phyloP scores from a whole-genome alignment of 2,113 vertebrate species.

The Osmerus mordax region DNA sequence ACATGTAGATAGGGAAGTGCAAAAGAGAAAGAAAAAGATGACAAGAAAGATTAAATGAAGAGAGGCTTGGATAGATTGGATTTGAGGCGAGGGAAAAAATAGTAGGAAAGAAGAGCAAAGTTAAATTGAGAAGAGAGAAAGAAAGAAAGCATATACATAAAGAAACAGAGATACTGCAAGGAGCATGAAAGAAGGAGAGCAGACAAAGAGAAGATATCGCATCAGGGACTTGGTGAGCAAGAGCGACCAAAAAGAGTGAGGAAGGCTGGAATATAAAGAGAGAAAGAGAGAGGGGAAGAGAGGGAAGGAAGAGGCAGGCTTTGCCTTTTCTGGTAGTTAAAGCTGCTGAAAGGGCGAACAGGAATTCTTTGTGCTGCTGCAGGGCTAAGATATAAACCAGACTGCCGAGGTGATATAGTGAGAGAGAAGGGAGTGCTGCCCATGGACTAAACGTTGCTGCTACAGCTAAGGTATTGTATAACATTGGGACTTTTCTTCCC shows the following conservation, averaged over 20 bases:
- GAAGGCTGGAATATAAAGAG: constrained; percentile 17
- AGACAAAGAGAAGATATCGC: too few relatives aligned
- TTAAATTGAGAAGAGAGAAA: too few relatives aligned
- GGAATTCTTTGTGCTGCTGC: constrained; percentile 58
- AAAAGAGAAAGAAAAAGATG: constrained; percentile 22
- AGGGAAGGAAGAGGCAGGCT: constrained; percentile 53
- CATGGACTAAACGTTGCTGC: constrained; percentile 52
- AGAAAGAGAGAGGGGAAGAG: not conserved
- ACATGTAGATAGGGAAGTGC: not conserved
- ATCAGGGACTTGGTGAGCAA: not conserved
- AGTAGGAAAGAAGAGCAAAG: too few relatives aligned
- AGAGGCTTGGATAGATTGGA: not conserved
- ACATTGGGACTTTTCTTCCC: not conserved
- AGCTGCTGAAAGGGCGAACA: constrained; percentile 49
- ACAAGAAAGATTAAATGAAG: constrained; percentile 1
- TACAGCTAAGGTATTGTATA: constrained; percentile 59
- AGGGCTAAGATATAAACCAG: constrained; percentile 66
- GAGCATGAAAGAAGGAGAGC: too few relatives aligned
- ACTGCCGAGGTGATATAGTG: constrained; percentile 49
- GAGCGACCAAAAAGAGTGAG: constrained; percentile 6
- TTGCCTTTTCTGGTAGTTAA: constrained; percentile 78
- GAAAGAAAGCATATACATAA: too few relatives aligned
- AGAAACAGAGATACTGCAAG: too few relatives aligned
- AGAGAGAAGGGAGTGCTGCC: constrained; percentile 30
- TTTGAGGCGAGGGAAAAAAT: constrained; percentile 10